These are phyloP conservation scores for Champsocephalus gunnari DNA, from an alignment of 2,797 vertebrate species.

Conservation along the genomic window DNA sequence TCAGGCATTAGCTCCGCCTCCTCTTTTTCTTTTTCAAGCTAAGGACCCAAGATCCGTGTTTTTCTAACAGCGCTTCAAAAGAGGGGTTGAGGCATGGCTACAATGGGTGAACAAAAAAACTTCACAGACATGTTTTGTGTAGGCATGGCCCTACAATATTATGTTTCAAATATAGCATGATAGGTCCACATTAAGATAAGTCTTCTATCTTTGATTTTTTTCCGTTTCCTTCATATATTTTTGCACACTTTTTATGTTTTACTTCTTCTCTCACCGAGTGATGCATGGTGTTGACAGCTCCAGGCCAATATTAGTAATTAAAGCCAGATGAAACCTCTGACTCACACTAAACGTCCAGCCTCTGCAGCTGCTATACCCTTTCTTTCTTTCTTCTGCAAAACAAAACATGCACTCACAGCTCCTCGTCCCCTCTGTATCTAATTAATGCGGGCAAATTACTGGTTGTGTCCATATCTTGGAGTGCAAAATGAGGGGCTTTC, in stretches of 20 bases:
- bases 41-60: no score
- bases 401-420: slow-evolving; percentile 1
- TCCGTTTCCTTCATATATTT: background rate
- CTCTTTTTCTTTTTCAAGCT: no score
- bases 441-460: slow-evolving; percentile 67
- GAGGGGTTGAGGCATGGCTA: no score
- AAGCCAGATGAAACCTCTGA: slow-evolving; percentile 51
- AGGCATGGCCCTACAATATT: no score
- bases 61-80: no score
- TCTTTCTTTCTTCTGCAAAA: background rate
- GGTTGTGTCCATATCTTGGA: slow-evolving; percentile 64
- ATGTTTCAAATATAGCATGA: no score
- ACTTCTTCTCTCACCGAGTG: slow-evolving; percentile 6
- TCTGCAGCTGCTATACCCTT: slow-evolving; percentile 42
- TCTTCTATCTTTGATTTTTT: background rate
- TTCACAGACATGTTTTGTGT: no score
- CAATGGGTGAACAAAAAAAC: no score
- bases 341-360: slow-evolving; percentile 46
- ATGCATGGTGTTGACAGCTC: slow-evolving; percentile 38
- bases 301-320: slow-evolving; percentile 54
- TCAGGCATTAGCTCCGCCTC: no score
- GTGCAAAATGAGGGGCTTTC: slow-evolving; percentile 70
- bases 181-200: background rate
- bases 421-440: slow-evolving; percentile 46
- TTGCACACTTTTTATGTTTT: slow-evolving; percentile 1